Conservation (phyloP, 1,140 invertebrate species). For the Drosophila fuyamai region DNA sequence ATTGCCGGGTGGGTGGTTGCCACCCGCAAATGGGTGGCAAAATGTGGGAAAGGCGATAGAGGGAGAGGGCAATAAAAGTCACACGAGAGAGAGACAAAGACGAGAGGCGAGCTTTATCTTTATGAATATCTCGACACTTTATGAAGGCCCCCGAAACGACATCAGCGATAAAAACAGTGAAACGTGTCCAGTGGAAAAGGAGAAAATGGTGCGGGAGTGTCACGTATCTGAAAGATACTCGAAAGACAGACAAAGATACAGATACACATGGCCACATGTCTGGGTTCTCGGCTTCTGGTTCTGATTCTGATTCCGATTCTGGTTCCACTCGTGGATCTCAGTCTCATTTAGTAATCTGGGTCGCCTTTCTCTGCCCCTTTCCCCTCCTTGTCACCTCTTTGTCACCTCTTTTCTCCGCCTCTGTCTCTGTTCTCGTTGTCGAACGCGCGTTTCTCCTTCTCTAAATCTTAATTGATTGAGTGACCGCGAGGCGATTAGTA, state of each 20-base stretch:
- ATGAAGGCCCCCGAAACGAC: slow-evolving; percentile 59
- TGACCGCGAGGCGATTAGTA: slow-evolving; percentile 45
- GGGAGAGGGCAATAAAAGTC: slow-evolving; percentile 45
- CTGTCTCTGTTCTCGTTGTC: slow-evolving; percentile 20
- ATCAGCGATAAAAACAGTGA: slow-evolving; percentile 44
- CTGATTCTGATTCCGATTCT: slow-evolving; percentile 5
- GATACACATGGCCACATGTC: slow-evolving; percentile 13
- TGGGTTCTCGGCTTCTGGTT: neutral
- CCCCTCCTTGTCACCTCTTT: neutral
- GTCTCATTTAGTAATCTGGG: slow-evolving; percentile 3
- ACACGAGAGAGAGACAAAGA: slow-evolving; percentile 8
- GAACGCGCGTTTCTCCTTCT: slow-evolving; percentile 13
- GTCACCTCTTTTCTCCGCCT: slow-evolving; percentile 37
- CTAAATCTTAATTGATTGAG: slow-evolving; percentile 42
- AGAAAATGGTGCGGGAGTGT: slow-evolving; percentile 18
- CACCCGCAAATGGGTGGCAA: slow-evolving; percentile 15
- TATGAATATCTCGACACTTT: slow-evolving; percentile 72
- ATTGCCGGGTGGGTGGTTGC: slow-evolving; percentile 34
- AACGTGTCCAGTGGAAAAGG: slow-evolving; percentile 47
- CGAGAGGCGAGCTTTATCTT: slow-evolving; percentile 51
- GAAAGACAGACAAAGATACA: slow-evolving; percentile 10
- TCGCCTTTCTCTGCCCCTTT: slow-evolving; percentile 2
- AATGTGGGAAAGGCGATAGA: neutral
- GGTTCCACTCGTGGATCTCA: slow-evolving; percentile 6
- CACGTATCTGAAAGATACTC: slow-evolving; percentile 54